A percentile compares a stretch with the other conserved stretches of the same genome.
Evolutionary conservation across 2,797 vertebrate species (phyloP).

Genomic region (Liasis olivaceus): DNA sequence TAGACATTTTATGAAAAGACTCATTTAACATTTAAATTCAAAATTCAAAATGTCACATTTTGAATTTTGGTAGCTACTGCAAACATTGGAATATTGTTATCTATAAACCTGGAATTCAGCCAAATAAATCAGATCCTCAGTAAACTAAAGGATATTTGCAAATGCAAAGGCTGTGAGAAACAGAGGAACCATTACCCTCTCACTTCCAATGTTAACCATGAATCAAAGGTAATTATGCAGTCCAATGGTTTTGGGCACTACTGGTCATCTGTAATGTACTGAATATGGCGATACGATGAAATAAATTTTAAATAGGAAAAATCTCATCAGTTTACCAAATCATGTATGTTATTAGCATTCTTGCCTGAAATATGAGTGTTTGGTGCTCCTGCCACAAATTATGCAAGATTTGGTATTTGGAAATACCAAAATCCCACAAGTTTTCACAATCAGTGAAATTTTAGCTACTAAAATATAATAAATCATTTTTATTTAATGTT

Average conservation of each 20-base stretch:
- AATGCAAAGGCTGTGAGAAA: not conserved
- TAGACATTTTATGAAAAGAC: not conserved
- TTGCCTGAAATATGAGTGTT: not conserved
- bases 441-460: not conserved
- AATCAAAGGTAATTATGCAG: not conserved
- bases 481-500: not conserved
- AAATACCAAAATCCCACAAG: not conserved
- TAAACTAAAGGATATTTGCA: not conserved
- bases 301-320: not conserved
- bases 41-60: not conserved
- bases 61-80: not conserved
- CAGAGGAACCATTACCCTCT: too few relatives aligned
- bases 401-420: not conserved
- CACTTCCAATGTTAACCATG: not conserved
- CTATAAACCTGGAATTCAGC: not conserved
- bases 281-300: not conserved
- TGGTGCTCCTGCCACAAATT: not conserved
- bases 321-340: not conserved
- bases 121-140: not conserved
- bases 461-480: not conserved
- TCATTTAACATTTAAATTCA: not conserved
- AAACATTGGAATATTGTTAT: not conserved
- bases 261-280: not conserved
- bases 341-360: not conserved
- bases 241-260: not conserved